Percentiles rank a stretch among this genome's conserved stretches.
phyloP scores from a whole-genome alignment of 2,797 vertebrate species.

The Cyprinodon diabolis region DNA sequence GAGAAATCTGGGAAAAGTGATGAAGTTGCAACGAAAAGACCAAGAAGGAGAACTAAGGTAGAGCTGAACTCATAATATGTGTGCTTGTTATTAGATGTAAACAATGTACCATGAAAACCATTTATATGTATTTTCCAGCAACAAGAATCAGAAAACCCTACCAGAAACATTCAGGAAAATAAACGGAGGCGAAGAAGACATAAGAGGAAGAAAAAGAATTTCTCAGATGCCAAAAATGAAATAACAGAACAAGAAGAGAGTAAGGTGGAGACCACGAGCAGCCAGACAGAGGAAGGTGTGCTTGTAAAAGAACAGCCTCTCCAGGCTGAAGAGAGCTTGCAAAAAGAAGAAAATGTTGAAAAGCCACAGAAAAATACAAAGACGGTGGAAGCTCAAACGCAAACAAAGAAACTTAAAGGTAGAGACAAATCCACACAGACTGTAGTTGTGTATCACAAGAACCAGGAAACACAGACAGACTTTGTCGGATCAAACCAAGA shows the following conservation, averaged over 20 bases:
- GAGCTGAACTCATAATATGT: background rate
- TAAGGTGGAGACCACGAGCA: slow-evolving; percentile 13
- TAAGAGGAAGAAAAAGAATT: slow-evolving; percentile 20
- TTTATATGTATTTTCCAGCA: slow-evolving; percentile 23
- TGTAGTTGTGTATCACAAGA: background rate
- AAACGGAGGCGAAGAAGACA: slow-evolving; percentile 37
- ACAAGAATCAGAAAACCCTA: background rate
- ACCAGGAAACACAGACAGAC: slow-evolving; percentile 67
- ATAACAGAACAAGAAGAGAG: background rate
- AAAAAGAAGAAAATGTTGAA: background rate
- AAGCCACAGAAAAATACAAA: background rate
- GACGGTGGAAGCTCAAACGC: slow-evolving; percentile 56
- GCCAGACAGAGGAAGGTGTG: slow-evolving; percentile 8
- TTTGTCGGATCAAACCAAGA: background rate
- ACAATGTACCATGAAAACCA: background rate
- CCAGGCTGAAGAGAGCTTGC: background rate
- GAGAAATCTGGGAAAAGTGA: background rate
- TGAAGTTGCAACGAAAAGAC: slow-evolving; percentile 28
- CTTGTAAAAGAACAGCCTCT: slow-evolving; percentile 2
- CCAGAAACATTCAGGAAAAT: slow-evolving; percentile 13
- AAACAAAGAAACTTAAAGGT: slow-evolving; percentile 12
- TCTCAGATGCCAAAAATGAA: slow-evolving; percentile 1
- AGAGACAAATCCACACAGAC: slow-evolving; percentile 53
- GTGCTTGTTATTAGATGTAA: background rate
- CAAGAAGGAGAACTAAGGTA: slow-evolving; percentile 29